These are phyloP conservation scores for Eidolon helvum DNA, from an alignment of 2,113 vertebrate species.

Conservation along the genomic window DNA sequence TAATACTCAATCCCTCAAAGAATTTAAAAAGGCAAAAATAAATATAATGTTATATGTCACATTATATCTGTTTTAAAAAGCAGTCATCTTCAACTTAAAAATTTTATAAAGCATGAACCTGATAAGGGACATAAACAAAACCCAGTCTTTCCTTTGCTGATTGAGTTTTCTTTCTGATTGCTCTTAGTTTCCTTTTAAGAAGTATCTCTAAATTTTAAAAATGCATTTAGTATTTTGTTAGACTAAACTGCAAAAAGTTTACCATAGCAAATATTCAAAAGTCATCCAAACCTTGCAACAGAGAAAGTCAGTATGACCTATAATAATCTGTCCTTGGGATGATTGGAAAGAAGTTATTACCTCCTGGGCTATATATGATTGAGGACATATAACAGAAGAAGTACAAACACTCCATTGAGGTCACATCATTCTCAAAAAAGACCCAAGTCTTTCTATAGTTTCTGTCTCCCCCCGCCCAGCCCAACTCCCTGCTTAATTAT, in stretches of 20 bases:
- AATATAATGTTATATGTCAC: neutral
- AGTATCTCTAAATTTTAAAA: neutral
- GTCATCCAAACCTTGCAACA: constrained; percentile 43
- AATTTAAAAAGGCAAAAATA: neutral
- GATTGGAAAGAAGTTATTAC: constrained; percentile 47
- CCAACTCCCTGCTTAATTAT: neutral
- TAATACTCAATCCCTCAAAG: neutral
- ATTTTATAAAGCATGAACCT: constrained; percentile 49
- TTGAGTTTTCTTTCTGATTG: neutral
- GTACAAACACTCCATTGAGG: constrained; percentile 24
- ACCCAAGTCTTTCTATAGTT: constrained; percentile 26
- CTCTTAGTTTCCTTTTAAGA: constrained; percentile 54
- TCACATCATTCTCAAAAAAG: constrained; percentile 43
- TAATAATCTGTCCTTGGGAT: constrained; percentile 48
- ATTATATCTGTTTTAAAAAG: neutral
- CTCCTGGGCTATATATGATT: constrained; percentile 3
- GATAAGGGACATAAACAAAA: neutral
- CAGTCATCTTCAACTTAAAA: neutral
- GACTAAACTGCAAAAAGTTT: constrained; percentile 47
- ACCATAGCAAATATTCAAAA: constrained; percentile 55
- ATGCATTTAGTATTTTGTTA: constrained; percentile 49
- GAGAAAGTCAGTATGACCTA: constrained; percentile 61
- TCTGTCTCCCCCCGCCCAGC: neutral
- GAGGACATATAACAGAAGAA: constrained; percentile 43
- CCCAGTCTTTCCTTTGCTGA: neutral